These are phyloP conservation scores for Trypoxylon attenuatum DNA, from an alignment of 2,888 invertebrate genomes.

Conservation along the genomic window DNA sequence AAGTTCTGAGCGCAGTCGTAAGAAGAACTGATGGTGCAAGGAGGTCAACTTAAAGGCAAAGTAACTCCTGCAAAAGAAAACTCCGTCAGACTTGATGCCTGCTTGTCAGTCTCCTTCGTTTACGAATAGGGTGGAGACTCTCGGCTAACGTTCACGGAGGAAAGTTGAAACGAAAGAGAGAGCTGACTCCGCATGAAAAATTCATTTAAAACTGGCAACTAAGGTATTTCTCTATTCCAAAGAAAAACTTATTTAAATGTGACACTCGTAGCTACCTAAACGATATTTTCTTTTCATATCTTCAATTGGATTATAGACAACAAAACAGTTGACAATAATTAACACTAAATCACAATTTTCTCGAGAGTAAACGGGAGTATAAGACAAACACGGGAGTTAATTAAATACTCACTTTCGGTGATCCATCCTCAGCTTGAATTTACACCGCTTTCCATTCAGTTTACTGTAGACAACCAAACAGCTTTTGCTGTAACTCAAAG, in stretches of 20 bases:
- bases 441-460: conserved; percentile 78
- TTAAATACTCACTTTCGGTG: conserved; percentile 79
- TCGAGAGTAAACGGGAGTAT: not conserved
- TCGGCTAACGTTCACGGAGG: not conserved
- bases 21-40: conserved; percentile 86
- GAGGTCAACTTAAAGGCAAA: conserved; percentile 86
- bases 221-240: too few species aligned
- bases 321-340: not conserved
- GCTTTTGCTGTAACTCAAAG: conserved; percentile 85
- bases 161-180: not conserved
- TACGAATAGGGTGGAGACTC: not conserved
- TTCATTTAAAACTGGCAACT: not conserved
- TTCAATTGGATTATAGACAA: too few species aligned
- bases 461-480: conserved; percentile 79
- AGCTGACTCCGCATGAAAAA: not conserved
- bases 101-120: not conserved
- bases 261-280: too few species aligned
- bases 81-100: conserved; percentile 1
- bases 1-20: conserved; percentile 83
- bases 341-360: not conserved
- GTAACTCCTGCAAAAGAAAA: conserved; percentile 78
- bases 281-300: too few species aligned
- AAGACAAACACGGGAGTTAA: not conserved
- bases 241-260: too few species aligned
- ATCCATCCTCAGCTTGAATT: conserved; percentile 85